Conservation (phyloP, 2,888 invertebrate species). For the Mantis religiosa region DNA sequence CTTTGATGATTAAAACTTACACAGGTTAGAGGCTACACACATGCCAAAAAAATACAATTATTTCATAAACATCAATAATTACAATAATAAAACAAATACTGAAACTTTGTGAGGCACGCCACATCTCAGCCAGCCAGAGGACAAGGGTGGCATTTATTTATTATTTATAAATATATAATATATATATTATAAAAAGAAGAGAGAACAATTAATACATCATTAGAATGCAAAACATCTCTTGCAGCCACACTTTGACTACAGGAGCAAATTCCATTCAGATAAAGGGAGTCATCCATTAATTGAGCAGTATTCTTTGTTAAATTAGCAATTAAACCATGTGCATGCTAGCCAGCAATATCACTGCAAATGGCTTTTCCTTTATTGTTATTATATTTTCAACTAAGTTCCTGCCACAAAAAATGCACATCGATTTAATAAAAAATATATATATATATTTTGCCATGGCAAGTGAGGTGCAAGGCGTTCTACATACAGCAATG, state of each 20-base stretch:
- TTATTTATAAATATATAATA: slow-evolving; percentile 31
- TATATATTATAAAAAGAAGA: slow-evolving; percentile 8
- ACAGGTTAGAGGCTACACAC: slow-evolving; percentile 32
- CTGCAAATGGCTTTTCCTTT: background rate
- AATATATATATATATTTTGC: background rate
- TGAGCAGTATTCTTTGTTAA: slow-evolving; percentile 9
- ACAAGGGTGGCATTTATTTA: slow-evolving; percentile 31
- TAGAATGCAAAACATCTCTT: slow-evolving; percentile 25
- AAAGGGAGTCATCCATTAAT: slow-evolving; percentile 16
- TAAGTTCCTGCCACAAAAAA: background rate
- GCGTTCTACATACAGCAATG: slow-evolving; percentile 11
- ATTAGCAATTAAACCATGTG: slow-evolving; percentile 10
- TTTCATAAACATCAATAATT: slow-evolving; percentile 31
- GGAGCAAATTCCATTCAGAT: slow-evolving; percentile 4
- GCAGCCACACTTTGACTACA: slow-evolving; percentile 13
- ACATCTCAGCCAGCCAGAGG: slow-evolving; percentile 33
- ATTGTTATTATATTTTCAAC: background rate
- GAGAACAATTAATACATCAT: slow-evolving; percentile 21
- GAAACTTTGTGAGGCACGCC: slow-evolving; percentile 34
- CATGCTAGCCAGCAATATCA: slow-evolving; percentile 10
- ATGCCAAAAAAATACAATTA: slow-evolving; percentile 33
- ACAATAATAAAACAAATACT: slow-evolving; percentile 34
- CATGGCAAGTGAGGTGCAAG: slow-evolving; percentile 6
- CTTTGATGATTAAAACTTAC: slow-evolving; percentile 26
- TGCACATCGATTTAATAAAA: background rate